Evolutionary conservation across 2,888 invertebrate species (phyloP).

Genomic region (Aphidoletes aphidimyza): DNA sequence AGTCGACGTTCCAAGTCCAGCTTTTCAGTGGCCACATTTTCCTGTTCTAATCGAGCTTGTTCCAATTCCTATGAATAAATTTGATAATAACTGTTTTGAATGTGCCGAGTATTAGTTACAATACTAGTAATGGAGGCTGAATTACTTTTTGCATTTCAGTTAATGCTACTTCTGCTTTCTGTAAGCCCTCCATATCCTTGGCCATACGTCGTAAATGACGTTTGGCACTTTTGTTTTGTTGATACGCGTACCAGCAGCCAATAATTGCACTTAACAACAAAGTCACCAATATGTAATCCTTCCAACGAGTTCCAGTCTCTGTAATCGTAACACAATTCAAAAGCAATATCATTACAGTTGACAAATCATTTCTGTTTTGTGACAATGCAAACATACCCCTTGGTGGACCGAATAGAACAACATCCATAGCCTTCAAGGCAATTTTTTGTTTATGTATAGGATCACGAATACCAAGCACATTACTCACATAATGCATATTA

Average conservation of each 20-base stretch:
- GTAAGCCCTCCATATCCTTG: slow-evolving; percentile 90
- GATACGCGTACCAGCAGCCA: slow-evolving; percentile 91
- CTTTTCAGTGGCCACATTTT: slow-evolving; percentile 83
- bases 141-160: slow-evolving; percentile 81
- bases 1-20: slow-evolving; percentile 83
- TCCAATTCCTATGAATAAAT: slow-evolving; percentile 72
- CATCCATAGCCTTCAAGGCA: slow-evolving; percentile 97
- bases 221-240: slow-evolving; percentile 89
- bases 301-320: slow-evolving; percentile 84
- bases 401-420: slow-evolving; percentile 97
- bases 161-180: slow-evolving; percentile 88
- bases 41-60: slow-evolving; percentile 83
- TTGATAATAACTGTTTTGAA: background rate
- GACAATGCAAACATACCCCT: slow-evolving; percentile 74
- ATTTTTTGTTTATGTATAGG: slow-evolving; percentile 98
- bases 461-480: slow-evolving; percentile 93
- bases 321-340: slow-evolving; percentile 57
- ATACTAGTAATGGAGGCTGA: too few species aligned
- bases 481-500: slow-evolving; percentile 89
- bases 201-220: slow-evolving; percentile 90
- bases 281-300: slow-evolving; percentile 88
- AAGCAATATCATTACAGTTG: background rate
- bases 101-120: too few species aligned
- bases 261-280: slow-evolving; percentile 85
- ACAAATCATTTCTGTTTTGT: background rate